phyloP scores from a whole-genome alignment of 2,113 vertebrate genomes.

The Mastomys natalensis region DNA sequence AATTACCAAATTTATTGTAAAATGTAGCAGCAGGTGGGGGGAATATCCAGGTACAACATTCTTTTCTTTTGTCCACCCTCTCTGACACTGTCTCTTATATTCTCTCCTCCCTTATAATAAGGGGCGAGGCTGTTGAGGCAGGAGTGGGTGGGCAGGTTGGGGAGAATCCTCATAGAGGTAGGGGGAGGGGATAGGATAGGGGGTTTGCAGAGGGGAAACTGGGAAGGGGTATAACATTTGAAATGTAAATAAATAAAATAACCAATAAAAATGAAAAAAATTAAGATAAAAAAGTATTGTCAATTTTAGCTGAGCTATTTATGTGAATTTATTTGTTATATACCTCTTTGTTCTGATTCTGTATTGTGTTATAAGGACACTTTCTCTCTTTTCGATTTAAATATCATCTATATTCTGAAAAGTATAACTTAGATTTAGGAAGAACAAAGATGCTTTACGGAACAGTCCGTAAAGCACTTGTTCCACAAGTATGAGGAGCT shows the following conservation, averaged over 20 bases:
- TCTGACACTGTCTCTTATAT: neutral
- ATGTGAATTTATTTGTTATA: neutral
- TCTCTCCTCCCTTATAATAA: neutral
- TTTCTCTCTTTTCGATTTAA: neutral
- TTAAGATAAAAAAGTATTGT: neutral
- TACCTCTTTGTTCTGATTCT: neutral
- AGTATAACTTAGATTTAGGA: neutral
- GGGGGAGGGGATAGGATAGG: too few relatives aligned
- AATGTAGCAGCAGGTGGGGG: too few relatives aligned
- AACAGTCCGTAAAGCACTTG: neutral
- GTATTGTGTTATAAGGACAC: neutral
- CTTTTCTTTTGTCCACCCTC: neutral
- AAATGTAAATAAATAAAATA: too few relatives aligned
- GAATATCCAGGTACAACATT: too few relatives aligned
- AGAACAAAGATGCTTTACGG: too few relatives aligned
- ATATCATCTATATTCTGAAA: neutral
- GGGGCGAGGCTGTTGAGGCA: too few relatives aligned
- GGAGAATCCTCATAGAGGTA: too few relatives aligned
- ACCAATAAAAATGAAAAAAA: neutral
- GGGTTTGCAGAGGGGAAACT: too few relatives aligned
- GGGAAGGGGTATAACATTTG: too few relatives aligned
- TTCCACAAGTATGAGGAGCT: neutral
- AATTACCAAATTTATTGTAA: too few relatives aligned
- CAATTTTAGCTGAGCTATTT: neutral
- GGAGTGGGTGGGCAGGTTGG: too few relatives aligned